Base-by-base conservation (phyloP, 2,888 invertebrate species). In the Ophraella communa region DNA sequence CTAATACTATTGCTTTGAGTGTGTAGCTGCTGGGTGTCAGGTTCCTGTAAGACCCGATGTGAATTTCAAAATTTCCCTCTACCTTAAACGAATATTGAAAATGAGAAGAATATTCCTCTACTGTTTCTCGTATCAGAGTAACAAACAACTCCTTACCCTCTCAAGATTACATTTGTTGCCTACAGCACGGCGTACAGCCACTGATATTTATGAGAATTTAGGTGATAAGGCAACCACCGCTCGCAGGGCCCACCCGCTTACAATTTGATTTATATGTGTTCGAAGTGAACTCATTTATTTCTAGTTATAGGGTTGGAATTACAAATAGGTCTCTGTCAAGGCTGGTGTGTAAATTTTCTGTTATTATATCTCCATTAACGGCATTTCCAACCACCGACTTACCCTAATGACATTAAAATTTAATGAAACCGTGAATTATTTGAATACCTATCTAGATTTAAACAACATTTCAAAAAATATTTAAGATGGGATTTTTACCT, bases 231-330 rank as follows among this genome's bases (percentile, higher is more conserved):
- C 44, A 44, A 42, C 53, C 51, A 23, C 58, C 47, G 42, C 47
- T 51, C 51, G 60, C 57, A 53, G 57, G 66, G 71, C 74, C n/a
- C 24, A 42, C 60, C 42, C 71, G 70, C 71, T 76, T 72, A 68
- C 75, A 77, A 78, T 76, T 74, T 78, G 77, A 77, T 77, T 78
- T 77, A 76, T 74, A 73, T 67, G 66, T 64, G 72, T 69, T 73
- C 73, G 75, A 77, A 74, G 74, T 71, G 71, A 73, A 75, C 74
- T 76, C 76, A 77, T 77, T 73, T 74, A 73, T 68, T 71, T 68
- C 73, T 75, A 73, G 74, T 76, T 76, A 77, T 74, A 72, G 71
- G 73, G 69, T 69, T 69, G 68, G 66, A 65, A 65, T 66, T 72
- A 71, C 69, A 71, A 71, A 71, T 72, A 67, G 64, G 65, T 56